Conservation (phyloP, 2,113 vertebrate genomes). For the Solea senegalensis region DNA sequence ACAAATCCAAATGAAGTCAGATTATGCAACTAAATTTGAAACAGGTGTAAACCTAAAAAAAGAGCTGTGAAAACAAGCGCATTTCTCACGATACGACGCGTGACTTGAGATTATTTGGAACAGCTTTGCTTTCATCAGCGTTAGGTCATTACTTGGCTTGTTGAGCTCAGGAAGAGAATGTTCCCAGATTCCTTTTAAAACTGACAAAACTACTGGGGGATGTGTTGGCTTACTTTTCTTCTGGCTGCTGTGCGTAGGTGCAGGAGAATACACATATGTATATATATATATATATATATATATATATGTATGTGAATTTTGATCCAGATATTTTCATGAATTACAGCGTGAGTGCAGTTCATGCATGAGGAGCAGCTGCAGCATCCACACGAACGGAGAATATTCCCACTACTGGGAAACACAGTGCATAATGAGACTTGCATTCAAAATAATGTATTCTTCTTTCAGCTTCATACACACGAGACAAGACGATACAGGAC, state of each 20-base stretch:
- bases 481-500: not conserved
- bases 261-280: no score
- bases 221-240: slow-evolving; percentile 11
- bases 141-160: slow-evolving; percentile 4
- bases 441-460: not conserved
- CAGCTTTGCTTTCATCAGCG: not conserved
- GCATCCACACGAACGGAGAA: slow-evolving; percentile 6
- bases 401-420: slow-evolving; percentile 3
- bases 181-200: not conserved
- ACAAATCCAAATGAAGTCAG: not conserved
- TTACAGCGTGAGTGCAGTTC: not conserved
- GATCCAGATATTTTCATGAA: not conserved
- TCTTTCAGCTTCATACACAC: not conserved
- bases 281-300: no score
- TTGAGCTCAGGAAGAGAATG: not conserved
- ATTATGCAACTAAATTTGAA: not conserved
- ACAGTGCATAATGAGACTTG: not conserved
- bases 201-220: slow-evolving; percentile 12
- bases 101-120: slow-evolving; percentile 1
- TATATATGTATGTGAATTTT: not conserved
- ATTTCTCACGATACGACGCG: not conserved
- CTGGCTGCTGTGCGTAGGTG: not conserved
- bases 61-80: not conserved
- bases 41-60: not conserved
- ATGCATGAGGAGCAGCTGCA: slow-evolving; percentile 5